Percentiles rank a stretch among this genome's conserved stretches.
Conservation (phyloP, 2,797 vertebrate species). For the Trematomus bernacchii region DNA sequence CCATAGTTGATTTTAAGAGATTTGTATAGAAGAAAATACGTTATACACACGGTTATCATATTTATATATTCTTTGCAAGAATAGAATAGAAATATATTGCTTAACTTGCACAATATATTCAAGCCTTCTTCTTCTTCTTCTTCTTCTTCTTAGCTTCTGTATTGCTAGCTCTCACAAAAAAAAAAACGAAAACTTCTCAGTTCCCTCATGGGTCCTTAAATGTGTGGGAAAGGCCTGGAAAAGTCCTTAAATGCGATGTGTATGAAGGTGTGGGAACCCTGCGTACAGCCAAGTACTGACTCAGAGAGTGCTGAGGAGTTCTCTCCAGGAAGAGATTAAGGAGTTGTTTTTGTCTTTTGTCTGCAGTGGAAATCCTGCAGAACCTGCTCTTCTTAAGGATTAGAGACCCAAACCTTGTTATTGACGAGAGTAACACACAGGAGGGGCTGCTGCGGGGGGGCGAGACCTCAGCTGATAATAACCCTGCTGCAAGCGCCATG, state of each 20-base stretch:
- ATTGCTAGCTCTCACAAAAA: too few species aligned
- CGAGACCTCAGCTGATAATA: constrained; percentile 80
- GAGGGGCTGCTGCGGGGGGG: constrained; percentile 61
- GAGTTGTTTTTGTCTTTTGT: constrained; percentile 19
- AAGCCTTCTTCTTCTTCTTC: too few species aligned
- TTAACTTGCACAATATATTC: too few species aligned
- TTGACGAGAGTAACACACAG: constrained; percentile 61
- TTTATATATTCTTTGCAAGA: too few species aligned
- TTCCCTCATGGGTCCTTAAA: too few species aligned
- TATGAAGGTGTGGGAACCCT: too few species aligned
- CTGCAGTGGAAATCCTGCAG: constrained; percentile 90
- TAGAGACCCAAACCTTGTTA: constrained; percentile 35
- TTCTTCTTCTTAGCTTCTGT: too few species aligned
- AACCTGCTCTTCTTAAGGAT: constrained; percentile 80
- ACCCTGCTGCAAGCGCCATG: constrained; percentile 19
- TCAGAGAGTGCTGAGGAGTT: neutral
- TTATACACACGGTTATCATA: neutral
- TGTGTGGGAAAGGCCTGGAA: too few species aligned
- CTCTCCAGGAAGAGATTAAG: constrained; percentile 13
- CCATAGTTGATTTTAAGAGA: neutral
- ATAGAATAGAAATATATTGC: too few species aligned
- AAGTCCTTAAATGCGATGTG: too few species aligned
- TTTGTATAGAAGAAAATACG: neutral
- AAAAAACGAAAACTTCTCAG: too few species aligned
- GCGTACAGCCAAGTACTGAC: neutral